Evolutionary conservation across 64 coral and sea anemone genomes (phyloP).

Genomic region (Dendrophyllia cribrosa): DNA sequence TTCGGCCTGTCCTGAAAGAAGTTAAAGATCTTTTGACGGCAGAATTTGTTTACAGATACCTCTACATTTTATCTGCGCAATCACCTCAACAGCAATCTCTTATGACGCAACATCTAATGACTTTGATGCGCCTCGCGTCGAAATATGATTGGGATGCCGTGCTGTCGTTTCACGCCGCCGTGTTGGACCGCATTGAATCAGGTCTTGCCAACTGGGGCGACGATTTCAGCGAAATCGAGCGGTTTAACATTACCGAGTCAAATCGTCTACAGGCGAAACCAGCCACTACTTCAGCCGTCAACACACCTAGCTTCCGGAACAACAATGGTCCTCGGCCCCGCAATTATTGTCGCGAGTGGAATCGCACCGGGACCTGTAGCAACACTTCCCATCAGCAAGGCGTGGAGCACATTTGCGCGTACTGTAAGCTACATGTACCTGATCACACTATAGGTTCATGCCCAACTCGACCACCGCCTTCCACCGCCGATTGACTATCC

Average conservation of each 20-base stretch:
- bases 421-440: constrained; percentile 20
- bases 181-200: too few species aligned
- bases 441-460: constrained; percentile 33
- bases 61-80: not conserved
- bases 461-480: not conserved
- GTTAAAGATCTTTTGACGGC: not conserved
- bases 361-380: not conserved
- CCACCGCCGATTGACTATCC: too few species aligned
- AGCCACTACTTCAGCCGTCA: not conserved
- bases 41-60: not conserved
- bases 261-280: constrained; percentile 15
- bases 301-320: not conserved
- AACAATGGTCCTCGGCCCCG: not conserved
- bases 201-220: constrained; percentile 7
- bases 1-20: too few species aligned
- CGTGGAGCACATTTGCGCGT: constrained; percentile 18
- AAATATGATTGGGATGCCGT: too few species aligned
- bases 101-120: constrained; percentile 22
- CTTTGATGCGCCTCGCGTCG: not conserved
- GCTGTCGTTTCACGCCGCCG: too few species aligned
- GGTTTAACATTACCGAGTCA: constrained; percentile 55
- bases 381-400: constrained; percentile 6
- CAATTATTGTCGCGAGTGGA: constrained; percentile 1
- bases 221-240: too few species aligned
- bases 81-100: not conserved